Evolutionary conservation across 2,888 invertebrate genomes (phyloP).

Genomic region (Pheosia gnoma): DNA sequence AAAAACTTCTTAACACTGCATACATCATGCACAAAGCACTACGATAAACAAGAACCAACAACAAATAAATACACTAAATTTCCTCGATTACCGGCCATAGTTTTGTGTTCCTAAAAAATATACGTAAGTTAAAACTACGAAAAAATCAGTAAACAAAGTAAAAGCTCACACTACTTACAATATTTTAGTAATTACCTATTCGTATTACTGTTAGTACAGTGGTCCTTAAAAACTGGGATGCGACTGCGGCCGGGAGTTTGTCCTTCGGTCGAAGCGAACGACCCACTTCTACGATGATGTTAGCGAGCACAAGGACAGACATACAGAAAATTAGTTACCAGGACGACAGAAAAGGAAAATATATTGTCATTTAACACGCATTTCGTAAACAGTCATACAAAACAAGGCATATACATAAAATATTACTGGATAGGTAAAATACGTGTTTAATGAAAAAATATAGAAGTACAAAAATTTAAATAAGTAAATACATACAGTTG

Average conservation of each 20-base stretch:
- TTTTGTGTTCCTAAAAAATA: constrained; percentile 9
- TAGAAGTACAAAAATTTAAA: constrained; percentile 21
- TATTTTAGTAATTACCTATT: constrained; percentile 71
- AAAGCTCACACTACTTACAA: constrained; percentile 34
- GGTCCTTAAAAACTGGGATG: constrained; percentile 80
- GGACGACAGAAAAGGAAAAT: constrained; percentile 54
- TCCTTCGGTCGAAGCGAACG: constrained; percentile 79
- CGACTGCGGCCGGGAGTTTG: constrained; percentile 80
- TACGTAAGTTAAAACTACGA: constrained; percentile 18
- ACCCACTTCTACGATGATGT: constrained; percentile 79
- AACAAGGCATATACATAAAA: too few species aligned
- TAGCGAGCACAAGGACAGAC: constrained; percentile 74
- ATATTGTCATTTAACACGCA: constrained; percentile 58
- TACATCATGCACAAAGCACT: constrained; percentile 41
- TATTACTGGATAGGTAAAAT: not conserved
- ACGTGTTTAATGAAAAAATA: constrained; percentile 26
- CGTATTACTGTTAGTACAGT: constrained; percentile 77
- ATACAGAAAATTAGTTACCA: constrained; percentile 72
- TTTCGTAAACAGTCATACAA: not conserved
- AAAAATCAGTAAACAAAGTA: constrained; percentile 16
- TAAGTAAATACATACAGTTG: constrained; percentile 7
- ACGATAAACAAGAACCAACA: constrained; percentile 28
- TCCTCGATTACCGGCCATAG: constrained; percentile 24
- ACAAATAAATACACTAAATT: constrained; percentile 21
- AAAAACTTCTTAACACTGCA: constrained; percentile 11